Conservation (phyloP, 1,140 invertebrate species). For the Philotrypesis tridentata region DNA sequence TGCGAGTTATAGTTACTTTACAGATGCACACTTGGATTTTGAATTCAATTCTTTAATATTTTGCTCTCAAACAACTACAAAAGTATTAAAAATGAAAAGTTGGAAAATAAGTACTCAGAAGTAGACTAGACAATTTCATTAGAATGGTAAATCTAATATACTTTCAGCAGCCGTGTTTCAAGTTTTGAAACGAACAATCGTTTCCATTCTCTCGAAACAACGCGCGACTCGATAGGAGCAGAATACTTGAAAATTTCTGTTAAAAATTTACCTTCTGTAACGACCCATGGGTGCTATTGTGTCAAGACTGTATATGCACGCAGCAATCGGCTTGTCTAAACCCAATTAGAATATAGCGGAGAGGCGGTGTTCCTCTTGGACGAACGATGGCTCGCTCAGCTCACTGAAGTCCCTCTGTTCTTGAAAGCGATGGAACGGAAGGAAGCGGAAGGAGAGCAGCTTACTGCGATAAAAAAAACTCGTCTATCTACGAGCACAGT, state of each 20-base stretch:
- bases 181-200: neutral
- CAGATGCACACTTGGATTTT: too few species aligned
- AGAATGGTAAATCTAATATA: too few species aligned
- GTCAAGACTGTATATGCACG: neutral
- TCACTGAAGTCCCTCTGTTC: neutral
- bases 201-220: neutral
- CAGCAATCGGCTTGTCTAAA: constrained; percentile 31
- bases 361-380: neutral
- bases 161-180: too few species aligned
- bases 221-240: too few species aligned
- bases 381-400: neutral
- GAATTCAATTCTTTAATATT: neutral
- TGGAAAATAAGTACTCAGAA: too few species aligned
- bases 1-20: too few species aligned
- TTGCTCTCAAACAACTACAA: neutral
- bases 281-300: constrained; percentile 56
- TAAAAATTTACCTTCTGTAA: constrained; percentile 57
- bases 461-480: neutral
- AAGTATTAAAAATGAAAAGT: too few species aligned
- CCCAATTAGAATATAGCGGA: neutral
- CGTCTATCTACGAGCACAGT: neutral
- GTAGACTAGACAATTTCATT: too few species aligned
- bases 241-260: neutral
- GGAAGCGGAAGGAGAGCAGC: neutral
- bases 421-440: too few species aligned